phyloP scores from a whole-genome alignment of 2,888 invertebrate species.

The Epinotia bilunana region DNA sequence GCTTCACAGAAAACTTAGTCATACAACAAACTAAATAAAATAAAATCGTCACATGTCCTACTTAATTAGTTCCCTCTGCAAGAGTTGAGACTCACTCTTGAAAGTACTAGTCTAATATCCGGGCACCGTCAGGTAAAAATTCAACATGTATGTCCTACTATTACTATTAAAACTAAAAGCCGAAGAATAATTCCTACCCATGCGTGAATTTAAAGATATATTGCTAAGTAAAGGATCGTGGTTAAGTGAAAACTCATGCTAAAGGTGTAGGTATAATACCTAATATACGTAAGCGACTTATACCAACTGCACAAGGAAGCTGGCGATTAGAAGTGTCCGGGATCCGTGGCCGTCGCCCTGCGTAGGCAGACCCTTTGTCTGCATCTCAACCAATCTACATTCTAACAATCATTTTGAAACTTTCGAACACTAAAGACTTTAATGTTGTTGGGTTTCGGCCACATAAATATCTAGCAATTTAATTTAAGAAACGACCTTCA shows the following conservation, averaged over 20 bases:
- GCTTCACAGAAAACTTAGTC: conserved; percentile 47
- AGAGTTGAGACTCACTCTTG: too few species aligned
- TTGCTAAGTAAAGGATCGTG: too few species aligned
- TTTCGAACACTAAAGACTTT: neutral
- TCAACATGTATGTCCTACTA: too few species aligned
- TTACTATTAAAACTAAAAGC: too few species aligned
- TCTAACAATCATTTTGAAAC: conserved; percentile 19
- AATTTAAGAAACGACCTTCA: neutral
- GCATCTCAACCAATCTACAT: conserved; percentile 36
- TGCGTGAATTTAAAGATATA: too few species aligned
- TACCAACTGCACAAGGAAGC: conserved; percentile 54
- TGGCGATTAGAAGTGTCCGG: conserved; percentile 57
- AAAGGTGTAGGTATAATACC: conserved; percentile 4
- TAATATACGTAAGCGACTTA: neutral
- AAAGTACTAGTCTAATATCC: too few species aligned
- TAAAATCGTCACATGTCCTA: too few species aligned
- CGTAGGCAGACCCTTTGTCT: conserved; percentile 74
- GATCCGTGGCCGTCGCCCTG: conserved; percentile 69
- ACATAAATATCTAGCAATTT: too few species aligned
- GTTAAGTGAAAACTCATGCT: neutral
- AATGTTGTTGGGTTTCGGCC: neutral
- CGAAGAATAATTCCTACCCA: too few species aligned
- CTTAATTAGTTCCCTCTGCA: too few species aligned
- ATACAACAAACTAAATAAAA: conserved; percentile 31
- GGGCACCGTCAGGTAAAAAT: too few species aligned